Base-by-base conservation (phyloP, 1,140 invertebrate genomes). In the Colletes gigas region DNA sequence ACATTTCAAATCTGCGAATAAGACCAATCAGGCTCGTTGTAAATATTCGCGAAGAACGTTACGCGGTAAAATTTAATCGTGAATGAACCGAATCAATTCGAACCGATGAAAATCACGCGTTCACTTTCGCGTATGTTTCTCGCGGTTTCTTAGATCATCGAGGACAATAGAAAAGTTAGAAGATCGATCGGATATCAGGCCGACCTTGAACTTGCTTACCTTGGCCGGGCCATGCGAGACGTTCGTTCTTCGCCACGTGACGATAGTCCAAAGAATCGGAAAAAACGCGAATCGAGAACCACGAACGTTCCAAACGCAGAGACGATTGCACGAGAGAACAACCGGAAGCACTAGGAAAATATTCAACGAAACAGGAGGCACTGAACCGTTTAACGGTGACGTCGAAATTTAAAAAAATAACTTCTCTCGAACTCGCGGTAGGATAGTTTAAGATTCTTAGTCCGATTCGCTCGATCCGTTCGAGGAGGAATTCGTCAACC, bases 201-300 rank as follows among this genome's bases (percentile, higher is more conserved):
- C n/a, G 67, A 52, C 54, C 30, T 41, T 78, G 75, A 73, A 59
- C 47, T 44, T 39, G 44, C 70, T 86, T 65, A 86, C 85, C 84
- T 86, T 75, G 76, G 14, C 21, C 68, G 21, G 77, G 85, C 84
- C 85, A 86, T 86, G 81, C 84, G 83, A 86, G 50, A 78, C 55
- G 66, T 63, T 84, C 68, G 67, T 85, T 79, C 67, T 71, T 74
- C 54, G 82, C 67, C 85, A 75, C 85, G 84, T 85, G 85, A 83
- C 62, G 66, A 50, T 19, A 47, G 65, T 66, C 65, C 21, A 66
- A 67, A 52, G 7, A 59, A 59, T 60, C 21, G 39, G 39, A 17
- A 10, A 30, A 63, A 73, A 55, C 14, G 57, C 3, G 14, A 47
- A 66, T 66, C 69, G 50, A 41, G 30, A 54, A 57, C 44, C 71